phyloP scores from a whole-genome alignment of 1,140 invertebrate species.

The Kradibia gibbosae region DNA sequence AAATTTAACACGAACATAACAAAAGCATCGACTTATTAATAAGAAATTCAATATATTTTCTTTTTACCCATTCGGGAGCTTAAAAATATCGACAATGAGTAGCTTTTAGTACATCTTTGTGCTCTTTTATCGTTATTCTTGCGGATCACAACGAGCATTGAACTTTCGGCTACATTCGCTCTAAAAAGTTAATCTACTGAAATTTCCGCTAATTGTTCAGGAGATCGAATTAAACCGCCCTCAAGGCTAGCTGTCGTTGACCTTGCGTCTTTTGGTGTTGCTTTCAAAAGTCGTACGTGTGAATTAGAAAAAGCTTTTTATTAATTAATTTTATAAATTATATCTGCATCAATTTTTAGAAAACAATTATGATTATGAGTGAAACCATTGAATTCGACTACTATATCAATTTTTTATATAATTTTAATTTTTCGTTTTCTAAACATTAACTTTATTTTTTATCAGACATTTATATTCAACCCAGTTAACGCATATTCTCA shows the following conservation, averaged over 20 bases:
- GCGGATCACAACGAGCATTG: not conserved
- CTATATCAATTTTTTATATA: too few relatives aligned
- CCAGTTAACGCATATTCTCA: not conserved
- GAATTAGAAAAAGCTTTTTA: conserved; percentile 49
- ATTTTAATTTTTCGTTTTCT: too few relatives aligned
- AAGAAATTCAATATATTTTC: not conserved
- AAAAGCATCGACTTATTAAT: not conserved
- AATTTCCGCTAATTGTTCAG: conserved; percentile 46
- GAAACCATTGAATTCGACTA: too few relatives aligned
- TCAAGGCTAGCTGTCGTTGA: conserved; percentile 47
- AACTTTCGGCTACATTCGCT: not conserved
- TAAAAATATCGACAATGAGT: not conserved
- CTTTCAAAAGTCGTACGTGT: not conserved
- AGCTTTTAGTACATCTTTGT: conserved; percentile 19
- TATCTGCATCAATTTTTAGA: too few relatives aligned
- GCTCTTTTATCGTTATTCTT: conserved; percentile 18
- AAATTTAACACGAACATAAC: not conserved
- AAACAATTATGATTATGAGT: too few relatives aligned
- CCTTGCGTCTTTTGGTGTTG: not conserved
- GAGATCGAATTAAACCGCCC: conserved; percentile 38
- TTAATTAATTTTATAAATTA: too few relatives aligned
- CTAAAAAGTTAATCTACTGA: conserved; percentile 39
- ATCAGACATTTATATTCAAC: not conserved
- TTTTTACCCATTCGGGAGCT: not conserved
- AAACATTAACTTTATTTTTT: not conserved